phyloP scores from a whole-genome alignment of 2,888 invertebrate species.

The Charanyca ferruginea region DNA sequence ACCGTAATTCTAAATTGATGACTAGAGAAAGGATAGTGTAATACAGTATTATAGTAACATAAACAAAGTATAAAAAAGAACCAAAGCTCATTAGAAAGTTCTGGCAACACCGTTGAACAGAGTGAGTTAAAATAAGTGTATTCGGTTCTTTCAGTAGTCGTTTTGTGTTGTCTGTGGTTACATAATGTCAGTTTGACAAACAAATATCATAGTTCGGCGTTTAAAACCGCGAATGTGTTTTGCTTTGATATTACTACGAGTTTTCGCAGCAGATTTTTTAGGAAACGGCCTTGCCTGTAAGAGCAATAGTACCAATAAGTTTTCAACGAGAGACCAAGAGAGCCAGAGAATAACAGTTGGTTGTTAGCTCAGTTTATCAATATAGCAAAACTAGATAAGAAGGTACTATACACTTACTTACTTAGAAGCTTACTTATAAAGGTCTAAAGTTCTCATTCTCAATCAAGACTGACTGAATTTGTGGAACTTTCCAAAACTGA shows the following conservation, averaged over 20 bases:
- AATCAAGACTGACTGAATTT: too few relatives aligned
- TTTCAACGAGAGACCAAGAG: too few relatives aligned
- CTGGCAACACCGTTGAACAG: conserved; percentile 26
- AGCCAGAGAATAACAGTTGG: too few relatives aligned
- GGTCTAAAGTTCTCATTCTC: too few relatives aligned
- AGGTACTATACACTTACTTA: too few relatives aligned
- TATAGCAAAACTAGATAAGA: too few relatives aligned
- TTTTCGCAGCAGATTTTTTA: background rate
- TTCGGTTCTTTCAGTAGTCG: conserved; percentile 32
- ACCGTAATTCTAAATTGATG: conserved; percentile 16
- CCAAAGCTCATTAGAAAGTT: conserved; percentile 58
- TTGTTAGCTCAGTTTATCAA: too few relatives aligned
- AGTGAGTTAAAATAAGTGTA: conserved; percentile 27
- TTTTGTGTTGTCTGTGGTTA: conserved; percentile 42
- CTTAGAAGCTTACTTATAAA: too few relatives aligned
- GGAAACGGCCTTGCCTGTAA: too few relatives aligned
- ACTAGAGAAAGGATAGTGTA: conserved; percentile 20
- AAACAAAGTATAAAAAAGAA: conserved; percentile 17
- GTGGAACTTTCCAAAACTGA: too few relatives aligned
- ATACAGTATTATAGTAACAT: conserved; percentile 11
- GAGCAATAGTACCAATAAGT: too few relatives aligned
- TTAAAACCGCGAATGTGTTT: conserved; percentile 30
- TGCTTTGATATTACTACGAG: background rate
- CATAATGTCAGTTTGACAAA: conserved; percentile 39
- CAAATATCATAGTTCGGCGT: conserved; percentile 1